Base-by-base conservation (phyloP, 2,113 vertebrate species). In the Eublepharis macularius region DNA sequence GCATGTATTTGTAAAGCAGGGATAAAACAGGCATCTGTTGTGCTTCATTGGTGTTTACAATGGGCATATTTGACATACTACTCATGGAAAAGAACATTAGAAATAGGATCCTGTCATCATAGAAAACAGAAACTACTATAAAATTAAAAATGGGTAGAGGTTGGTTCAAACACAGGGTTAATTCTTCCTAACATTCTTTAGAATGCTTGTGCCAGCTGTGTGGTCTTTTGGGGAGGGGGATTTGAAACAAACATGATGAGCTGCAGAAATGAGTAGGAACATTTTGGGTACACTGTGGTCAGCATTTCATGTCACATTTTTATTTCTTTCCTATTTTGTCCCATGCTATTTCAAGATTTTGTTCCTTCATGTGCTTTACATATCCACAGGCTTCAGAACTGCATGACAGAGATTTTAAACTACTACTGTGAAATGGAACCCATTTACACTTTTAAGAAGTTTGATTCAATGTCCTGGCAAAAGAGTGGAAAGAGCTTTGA, bases 101-200 rank as follows among this genome's bases (percentile, higher is more conserved):
- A 70, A 72, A 91, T 87, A 80, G 83, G 43, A 82, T 5, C 86
- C 51, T 21, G 24, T 60, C 85, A 69, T 70, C 39, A 81, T 29
- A 26, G 26, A 19, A 7, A 41, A 0, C 69, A 76, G 0, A 13
- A 84, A 88, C 16, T 36, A 78, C 26, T 0, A 0, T 83, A 74
- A 82, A 49, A 54, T 72, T 81, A 76, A 80, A 60, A 77, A 19
- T 65, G 83, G 86, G 74, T 45, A 76, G 32, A 85, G 79, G 34
- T n/a, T 81, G 16, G 41, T 6, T 65, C 57, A 63, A 83, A 34
- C 17, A 80, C 16, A 6, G 60, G 68, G 43, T 54, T 8, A 77
- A 63, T 76, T 60, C 68, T 66, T 68, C 21, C 70, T 70, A 73
- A 66, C 60, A n/a, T 89, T 79, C 49, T 72, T 79, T 47, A 49